Conservation (phyloP, 2,888 invertebrate genomes). For the Eupithecia centaureata region DNA sequence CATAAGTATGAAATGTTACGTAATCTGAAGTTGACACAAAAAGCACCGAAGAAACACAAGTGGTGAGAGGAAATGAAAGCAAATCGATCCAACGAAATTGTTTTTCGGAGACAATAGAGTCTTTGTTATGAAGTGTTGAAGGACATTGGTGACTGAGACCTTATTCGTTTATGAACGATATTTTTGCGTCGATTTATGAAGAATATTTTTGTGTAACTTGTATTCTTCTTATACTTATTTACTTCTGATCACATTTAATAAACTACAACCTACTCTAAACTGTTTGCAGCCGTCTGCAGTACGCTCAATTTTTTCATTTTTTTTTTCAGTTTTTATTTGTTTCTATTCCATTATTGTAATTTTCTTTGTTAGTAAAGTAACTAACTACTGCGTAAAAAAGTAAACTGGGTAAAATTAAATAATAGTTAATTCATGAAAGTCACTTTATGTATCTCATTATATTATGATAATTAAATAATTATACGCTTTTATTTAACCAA, state of each 20-base stretch:
- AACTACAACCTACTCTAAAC: too few species aligned
- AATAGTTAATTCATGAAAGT: too few species aligned
- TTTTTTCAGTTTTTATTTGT: too few species aligned
- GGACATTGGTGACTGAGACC: neutral
- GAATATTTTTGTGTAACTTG: neutral
- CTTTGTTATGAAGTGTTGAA: neutral
- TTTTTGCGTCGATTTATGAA: neutral
- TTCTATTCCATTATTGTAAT: too few species aligned
- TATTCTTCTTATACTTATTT: too few species aligned
- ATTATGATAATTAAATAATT: neutral
- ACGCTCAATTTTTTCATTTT: too few species aligned
- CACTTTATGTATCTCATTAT: too few species aligned
- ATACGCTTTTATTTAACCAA: neutral
- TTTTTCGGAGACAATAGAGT: neutral
- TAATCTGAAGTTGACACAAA: neutral
- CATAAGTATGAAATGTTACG: neutral
- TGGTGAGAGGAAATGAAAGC: constrained; percentile 7
- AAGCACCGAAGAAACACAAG: constrained; percentile 29
- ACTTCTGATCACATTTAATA: too few species aligned
- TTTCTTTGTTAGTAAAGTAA: too few species aligned
- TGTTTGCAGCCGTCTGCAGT: too few species aligned
- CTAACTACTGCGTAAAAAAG: too few species aligned
- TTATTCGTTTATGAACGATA: neutral
- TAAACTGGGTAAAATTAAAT: too few species aligned
- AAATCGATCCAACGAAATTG: constrained; percentile 12